Percentiles rank a stretch among this genome's conserved stretches.
Conservation (phyloP, 2,113 vertebrate genomes). For the Mohoua ochrocephala region DNA sequence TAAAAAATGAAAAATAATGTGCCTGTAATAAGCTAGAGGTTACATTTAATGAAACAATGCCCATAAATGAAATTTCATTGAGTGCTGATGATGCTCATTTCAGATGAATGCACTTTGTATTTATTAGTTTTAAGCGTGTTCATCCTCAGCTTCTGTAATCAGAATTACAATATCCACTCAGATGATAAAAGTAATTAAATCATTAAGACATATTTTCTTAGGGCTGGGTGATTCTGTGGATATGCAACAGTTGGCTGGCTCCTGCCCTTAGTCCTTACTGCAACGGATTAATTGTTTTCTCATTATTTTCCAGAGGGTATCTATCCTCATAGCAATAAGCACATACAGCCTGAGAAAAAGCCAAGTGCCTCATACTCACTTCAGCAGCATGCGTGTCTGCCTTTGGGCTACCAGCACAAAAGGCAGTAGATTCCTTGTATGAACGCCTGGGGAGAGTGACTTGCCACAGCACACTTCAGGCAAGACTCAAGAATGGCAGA, state of each 20-base stretch:
- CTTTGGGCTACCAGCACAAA: not conserved
- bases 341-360: not conserved
- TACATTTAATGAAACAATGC: slow-evolving; percentile 66
- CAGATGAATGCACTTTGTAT: slow-evolving; percentile 58
- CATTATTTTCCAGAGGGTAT: not conserved
- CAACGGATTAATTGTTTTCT: slow-evolving; percentile 28
- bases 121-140: slow-evolving; percentile 58
- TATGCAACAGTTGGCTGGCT: slow-evolving; percentile 42
- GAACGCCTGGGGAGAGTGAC: not conserved
- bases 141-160: slow-evolving; percentile 54
- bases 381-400: not conserved
- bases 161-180: slow-evolving; percentile 63
- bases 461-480: not conserved
- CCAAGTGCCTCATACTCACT: not conserved
- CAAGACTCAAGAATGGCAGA: not conserved
- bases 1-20: slow-evolving; percentile 61
- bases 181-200: slow-evolving; percentile 69
- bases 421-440: not conserved
- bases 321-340: not conserved
- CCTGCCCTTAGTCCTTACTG: not conserved
- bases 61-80: slow-evolving; percentile 62
- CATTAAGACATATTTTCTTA: slow-evolving; percentile 59
- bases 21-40: slow-evolving; percentile 56
- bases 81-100: slow-evolving; percentile 50
- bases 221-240: slow-evolving; percentile 32